Percentiles rank a stretch among this genome's conserved stretches.
Evolutionary conservation across 2,888 invertebrate species (phyloP).

Genomic region (Perizoma affinitatum): DNA sequence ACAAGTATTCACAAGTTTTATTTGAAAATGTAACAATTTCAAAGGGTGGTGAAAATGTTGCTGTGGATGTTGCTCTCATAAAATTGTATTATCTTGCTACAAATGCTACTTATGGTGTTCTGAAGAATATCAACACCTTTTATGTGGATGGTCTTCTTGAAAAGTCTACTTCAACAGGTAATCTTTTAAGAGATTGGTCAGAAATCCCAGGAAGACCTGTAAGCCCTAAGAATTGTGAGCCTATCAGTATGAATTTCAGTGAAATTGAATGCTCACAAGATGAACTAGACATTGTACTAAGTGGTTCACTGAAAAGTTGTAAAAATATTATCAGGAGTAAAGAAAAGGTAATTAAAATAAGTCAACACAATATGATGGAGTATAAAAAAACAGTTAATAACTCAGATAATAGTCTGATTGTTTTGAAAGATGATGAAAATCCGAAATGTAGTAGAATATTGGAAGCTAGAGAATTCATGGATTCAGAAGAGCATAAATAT

Average conservation of each 20-base stretch:
- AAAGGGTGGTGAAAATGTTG: constrained; percentile 23
- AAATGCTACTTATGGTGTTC: constrained; percentile 52
- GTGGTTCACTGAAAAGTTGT: constrained; percentile 57
- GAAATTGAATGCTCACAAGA: constrained; percentile 63
- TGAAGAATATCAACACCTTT: constrained; percentile 63
- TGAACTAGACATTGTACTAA: constrained; percentile 67
- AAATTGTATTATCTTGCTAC: constrained; percentile 57
- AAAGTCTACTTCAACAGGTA: constrained; percentile 64
- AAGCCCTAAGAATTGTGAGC: constrained; percentile 69
- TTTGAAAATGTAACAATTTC: constrained; percentile 46
- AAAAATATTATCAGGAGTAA: constrained; percentile 52
- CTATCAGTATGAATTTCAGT: constrained; percentile 53
- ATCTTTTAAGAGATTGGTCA: constrained; percentile 85
- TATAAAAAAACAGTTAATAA: constrained; percentile 2
- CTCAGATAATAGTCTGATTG: constrained; percentile 17
- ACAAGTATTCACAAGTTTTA: constrained; percentile 66
- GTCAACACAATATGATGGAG: neutral
- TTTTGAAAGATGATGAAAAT: constrained; percentile 20
- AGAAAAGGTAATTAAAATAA: constrained; percentile 8
- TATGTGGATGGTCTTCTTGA: constrained; percentile 78
- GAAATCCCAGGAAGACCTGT: constrained; percentile 86
- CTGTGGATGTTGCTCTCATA: constrained; percentile 22
- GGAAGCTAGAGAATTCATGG: neutral
- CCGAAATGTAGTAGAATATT: neutral
- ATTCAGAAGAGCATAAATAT: neutral